Base-by-base conservation (phyloP, 1,140 invertebrate species). In the Spodoptera litura region DNA sequence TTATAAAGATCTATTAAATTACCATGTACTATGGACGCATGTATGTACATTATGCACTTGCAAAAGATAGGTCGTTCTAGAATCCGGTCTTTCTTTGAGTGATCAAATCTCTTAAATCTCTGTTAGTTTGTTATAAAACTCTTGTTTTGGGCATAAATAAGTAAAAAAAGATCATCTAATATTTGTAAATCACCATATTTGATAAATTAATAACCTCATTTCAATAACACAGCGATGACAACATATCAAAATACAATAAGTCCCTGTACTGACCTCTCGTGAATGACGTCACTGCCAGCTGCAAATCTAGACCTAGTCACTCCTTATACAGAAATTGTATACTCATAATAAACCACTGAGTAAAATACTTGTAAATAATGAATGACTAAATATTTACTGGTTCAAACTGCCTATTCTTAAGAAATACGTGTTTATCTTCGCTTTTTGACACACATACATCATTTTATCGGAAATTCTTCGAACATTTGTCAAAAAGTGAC, bases 291-390 rank as follows among this genome's bases (percentile, higher is more conserved):
- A 64, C 11, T 9, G 0, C 8, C 61, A 64, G 61, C 38, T 64
- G 35, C 15, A 20, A 64, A 49, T 62, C 13, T n/a, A 44, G 15
- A 20, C 38, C 61, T 64, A 44, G 61, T 49, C 61, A n/a, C 5
- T 44, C 61, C 61, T 44, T 64, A 64, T 64, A 49, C 49, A 64
- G 61, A 49, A 44, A 10, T 20, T 20, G 20, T 49, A n/a, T 64
- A 64, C n/a, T 38, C 15, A 44, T 3, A 15, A 15, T 38, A 15
- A 64, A 64, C 61, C 38, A 52, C 49, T 52, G 9, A 68, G 10
- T 49, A 25, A 31, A 68, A 27, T 68, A 52, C 64, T 27, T 12
- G 49, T 53, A 27, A 53, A 53, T 68, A 68, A 15, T 68, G 64
- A 68, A 15, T 68, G 64, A 68, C 20, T 52, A 6, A 20, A 51